Base-by-base conservation (phyloP, 1,140 invertebrate species). In the Eciton burchellii region DNA sequence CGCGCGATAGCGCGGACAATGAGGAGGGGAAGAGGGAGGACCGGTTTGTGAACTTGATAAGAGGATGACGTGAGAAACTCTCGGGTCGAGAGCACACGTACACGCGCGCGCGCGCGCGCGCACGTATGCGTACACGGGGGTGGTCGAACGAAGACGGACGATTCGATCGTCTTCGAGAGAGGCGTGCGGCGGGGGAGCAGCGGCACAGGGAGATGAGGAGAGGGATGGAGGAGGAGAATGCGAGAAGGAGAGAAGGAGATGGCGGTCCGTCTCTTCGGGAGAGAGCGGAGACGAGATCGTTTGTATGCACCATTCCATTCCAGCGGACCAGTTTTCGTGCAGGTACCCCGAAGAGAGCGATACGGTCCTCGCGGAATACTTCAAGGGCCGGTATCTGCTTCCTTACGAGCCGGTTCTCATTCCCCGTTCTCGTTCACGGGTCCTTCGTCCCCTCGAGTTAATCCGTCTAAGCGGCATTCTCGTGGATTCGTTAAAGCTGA, bases 1-100 rank as follows among this genome's bases (percentile, higher is more conserved):
- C 73, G 59, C 26, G 45, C 56, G 60, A 70, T 77, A n/a, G n/a
- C 63, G 21, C 54, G 65, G 63, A 70, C 57, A 66, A 77, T 52
- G 29, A 35, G 41, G 47, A 43, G 59, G n/a, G 54, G 43, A 45
- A 62, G 24, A 60, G 45, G 41, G 49, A 83, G 73, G 85, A 88
- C 85, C 85, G 85, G 86, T 88, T 84, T 84, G 41, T 87, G 68
- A 81, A 88, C 70, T 86, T 84, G 90, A 91, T 91, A 91, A 91
- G 89, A 90, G 81, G 82, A 87, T 90, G 88, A 91, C 90, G 88
- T 89, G 90, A 91, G 90, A 91, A 90, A 88, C 84, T 89, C 84
- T 87, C 85, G 90, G 86, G 85, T 87, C 81, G 83, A 41, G 45
- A 90, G 86, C 82, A 87, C 74, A 85, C 60, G 57, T 57, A 24